Conservation (phyloP, 2,888 invertebrate genomes). For the Drosophila paranaensis region DNA sequence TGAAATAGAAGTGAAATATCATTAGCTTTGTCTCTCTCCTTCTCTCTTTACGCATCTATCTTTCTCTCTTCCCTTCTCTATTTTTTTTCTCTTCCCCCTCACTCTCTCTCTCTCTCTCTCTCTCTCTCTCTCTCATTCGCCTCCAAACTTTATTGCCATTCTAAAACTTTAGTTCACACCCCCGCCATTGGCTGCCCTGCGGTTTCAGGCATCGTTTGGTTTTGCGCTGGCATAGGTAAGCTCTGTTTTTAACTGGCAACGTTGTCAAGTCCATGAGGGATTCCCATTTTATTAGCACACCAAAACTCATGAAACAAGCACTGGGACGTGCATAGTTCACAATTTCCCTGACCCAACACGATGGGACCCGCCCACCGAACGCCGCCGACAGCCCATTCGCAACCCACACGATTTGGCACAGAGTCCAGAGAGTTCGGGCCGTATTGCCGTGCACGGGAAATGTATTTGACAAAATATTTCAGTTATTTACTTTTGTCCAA, state of each 20-base stretch:
- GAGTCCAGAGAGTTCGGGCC: conserved; percentile 5
- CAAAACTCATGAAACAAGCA: conserved; percentile 53
- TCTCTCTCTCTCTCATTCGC: background rate
- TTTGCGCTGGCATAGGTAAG: conserved; percentile 45
- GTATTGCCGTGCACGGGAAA: conserved; percentile 40
- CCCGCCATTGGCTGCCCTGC: conserved; percentile 36
- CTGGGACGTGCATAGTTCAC: conserved; percentile 40
- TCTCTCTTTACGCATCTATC: too few relatives aligned
- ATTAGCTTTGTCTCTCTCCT: too few relatives aligned
- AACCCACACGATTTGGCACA: conserved; percentile 6
- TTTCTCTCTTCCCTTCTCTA: background rate
- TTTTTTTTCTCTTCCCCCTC: too few relatives aligned
- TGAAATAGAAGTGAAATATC: too few relatives aligned
- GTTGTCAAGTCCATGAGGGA: conserved; percentile 72
- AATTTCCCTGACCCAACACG: conserved; percentile 4
- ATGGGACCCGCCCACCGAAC: too few relatives aligned
- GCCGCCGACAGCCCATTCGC: background rate
- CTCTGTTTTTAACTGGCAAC: conserved; percentile 57
- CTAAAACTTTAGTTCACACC: conserved; percentile 2
- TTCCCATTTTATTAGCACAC: conserved; percentile 71
- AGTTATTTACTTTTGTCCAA: conserved; percentile 68
- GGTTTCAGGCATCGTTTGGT: conserved; percentile 52
- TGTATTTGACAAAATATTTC: conserved; percentile 74
- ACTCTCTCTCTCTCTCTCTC: background rate
- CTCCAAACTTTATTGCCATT: background rate